These are phyloP conservation scores for Chionomys nivalis DNA, from an alignment of 2,113 vertebrate species.

Conservation along the genomic window DNA sequence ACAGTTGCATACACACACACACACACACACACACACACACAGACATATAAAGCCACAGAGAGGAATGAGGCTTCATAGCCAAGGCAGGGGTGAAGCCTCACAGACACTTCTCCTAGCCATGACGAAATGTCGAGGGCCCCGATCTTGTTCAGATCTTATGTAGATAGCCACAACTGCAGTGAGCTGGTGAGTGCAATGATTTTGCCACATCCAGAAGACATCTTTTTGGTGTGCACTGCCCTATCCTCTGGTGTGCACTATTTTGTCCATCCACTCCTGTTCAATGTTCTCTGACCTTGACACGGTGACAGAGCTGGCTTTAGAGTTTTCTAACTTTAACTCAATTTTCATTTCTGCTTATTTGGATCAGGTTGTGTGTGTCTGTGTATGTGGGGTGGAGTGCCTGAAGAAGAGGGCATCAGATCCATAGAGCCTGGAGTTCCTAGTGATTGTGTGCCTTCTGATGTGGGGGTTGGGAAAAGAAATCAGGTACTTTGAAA, in stretches of 20 bases:
- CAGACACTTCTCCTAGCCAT: neutral
- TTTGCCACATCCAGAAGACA: neutral
- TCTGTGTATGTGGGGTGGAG: neutral
- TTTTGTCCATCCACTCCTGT: neutral
- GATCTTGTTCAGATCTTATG: neutral
- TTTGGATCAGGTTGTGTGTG: neutral
- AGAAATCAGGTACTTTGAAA: neutral
- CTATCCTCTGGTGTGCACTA: neutral
- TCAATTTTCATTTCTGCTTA: neutral
- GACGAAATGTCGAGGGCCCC: neutral
- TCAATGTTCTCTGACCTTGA: neutral
- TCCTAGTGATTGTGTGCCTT: neutral
- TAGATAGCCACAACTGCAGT: neutral
- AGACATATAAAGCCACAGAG: neutral
- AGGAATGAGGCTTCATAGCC: neutral
- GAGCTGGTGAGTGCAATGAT: neutral
- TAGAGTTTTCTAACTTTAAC: neutral
- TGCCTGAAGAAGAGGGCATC: neutral
- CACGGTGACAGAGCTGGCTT: neutral
- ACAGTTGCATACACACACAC: neutral
- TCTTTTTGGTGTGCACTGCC: neutral
- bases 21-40: too few species aligned
- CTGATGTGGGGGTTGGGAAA: neutral
- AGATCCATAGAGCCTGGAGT: neutral
- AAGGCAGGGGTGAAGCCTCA: neutral